Evolutionary conservation across 2,888 invertebrate genomes (phyloP).

Genomic region (Drosophila kanekoi): DNA sequence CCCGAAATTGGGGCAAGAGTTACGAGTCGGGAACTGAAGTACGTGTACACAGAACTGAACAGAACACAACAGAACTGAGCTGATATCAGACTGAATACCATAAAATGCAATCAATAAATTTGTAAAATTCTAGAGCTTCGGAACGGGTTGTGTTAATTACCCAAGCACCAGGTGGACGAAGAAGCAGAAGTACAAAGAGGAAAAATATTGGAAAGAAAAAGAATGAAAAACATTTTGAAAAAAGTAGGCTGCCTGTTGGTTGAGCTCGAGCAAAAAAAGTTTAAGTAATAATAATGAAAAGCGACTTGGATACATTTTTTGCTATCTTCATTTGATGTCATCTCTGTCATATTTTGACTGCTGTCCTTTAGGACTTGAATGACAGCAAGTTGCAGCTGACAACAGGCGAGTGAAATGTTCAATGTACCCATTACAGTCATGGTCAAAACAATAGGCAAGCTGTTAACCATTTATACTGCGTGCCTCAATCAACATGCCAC

Average conservation of each 20-base stretch:
- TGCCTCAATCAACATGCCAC: background rate
- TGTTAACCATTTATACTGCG: background rate
- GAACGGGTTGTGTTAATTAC: conserved; percentile 38
- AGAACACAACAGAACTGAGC: conserved; percentile 29
- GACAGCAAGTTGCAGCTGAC: background rate
- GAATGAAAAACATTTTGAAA: conserved; percentile 9
- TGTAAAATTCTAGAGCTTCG: conserved; percentile 19
- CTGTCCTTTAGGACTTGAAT: conserved; percentile 7
- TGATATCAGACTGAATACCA: conserved; percentile 38
- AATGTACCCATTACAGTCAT: too few species aligned
- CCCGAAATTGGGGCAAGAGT: conserved; percentile 60
- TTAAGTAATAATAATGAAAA: background rate
- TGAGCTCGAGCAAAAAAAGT: conserved; percentile 4
- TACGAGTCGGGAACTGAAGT: conserved; percentile 22
- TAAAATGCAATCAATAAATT: conserved; percentile 62
- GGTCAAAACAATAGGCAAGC: too few species aligned
- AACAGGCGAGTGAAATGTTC: background rate
- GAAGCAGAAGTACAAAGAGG: background rate
- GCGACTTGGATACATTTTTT: conserved; percentile 19
- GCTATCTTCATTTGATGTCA: conserved; percentile 2
- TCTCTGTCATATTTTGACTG: conserved; percentile 39
- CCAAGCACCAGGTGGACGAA: conserved; percentile 31
- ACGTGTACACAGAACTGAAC: conserved; percentile 6
- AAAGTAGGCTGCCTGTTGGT: conserved; percentile 4
- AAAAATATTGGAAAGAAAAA: conserved; percentile 2